Conservation (phyloP, 2,113 vertebrate species). For the Pomatorhinus ruficollis region DNA sequence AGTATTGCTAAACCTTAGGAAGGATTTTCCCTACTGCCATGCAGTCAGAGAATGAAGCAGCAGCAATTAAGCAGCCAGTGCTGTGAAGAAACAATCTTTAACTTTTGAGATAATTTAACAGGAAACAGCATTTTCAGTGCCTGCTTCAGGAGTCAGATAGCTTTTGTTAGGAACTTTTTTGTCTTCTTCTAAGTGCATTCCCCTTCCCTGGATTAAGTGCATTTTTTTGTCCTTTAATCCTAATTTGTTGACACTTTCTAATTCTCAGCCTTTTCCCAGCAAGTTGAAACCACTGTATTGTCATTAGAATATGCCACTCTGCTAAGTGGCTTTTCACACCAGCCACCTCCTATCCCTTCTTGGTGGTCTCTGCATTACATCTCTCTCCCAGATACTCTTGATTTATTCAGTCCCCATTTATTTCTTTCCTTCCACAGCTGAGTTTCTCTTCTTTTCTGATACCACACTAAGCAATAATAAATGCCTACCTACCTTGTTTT, state of each 20-base stretch:
- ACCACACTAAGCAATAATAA: background rate
- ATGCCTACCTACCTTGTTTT: background rate
- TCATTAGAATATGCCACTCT: background rate
- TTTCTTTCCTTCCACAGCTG: background rate
- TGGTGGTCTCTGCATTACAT: background rate
- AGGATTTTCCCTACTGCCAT: background rate
- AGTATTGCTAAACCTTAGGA: background rate
- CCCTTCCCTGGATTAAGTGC: background rate
- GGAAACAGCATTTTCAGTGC: background rate
- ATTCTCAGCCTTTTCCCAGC: background rate
- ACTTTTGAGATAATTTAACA: background rate
- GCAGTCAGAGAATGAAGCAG: background rate
- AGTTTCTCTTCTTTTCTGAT: background rate
- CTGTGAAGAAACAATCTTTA: background rate
- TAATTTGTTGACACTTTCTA: background rate
- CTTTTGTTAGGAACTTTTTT: background rate
- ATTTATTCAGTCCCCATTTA: background rate
- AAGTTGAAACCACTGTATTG: background rate
- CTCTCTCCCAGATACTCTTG: background rate
- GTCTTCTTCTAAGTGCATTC: background rate
- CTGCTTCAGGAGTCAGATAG: background rate
- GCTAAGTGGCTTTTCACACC: background rate
- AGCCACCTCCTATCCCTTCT: background rate
- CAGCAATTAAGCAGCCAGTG: background rate
- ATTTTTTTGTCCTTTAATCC: background rate